Evolutionary conservation across 2,888 invertebrate species (phyloP), one percentile per base, ranked within the genome.

Genomic region (Argyra leucocephala): DNA sequence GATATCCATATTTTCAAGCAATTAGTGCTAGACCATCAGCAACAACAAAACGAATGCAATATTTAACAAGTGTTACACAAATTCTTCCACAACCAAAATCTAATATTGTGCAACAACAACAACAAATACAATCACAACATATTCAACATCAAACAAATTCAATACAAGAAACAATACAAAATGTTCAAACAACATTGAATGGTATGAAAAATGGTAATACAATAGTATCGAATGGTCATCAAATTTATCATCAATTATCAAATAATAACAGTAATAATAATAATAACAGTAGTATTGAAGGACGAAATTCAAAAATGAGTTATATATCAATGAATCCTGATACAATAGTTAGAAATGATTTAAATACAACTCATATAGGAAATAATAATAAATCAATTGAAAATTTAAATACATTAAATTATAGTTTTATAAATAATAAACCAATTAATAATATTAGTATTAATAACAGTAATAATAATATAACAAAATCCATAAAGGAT

Each of bases 1-100:
- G 91, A 84, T 90, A 83, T 71, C 77, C 80, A 0, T 80, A 79
- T 71, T 80, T 80, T 70, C 77, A 79, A 73, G 74, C 77, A 4
- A 65, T 77, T 7, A 79, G 78, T 61, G 48, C 48, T 61, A 74
- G 78, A 18, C 73, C 76, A 61, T 79, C 79, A 6, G 78, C 80
- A 21, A 26, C 21, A 61, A 61, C 21, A 26, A 24, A 9, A 26
- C 24, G 21, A 31, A 26, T 26, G 24, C 24, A 26, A 61, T 24
- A 61, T 24, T 31, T 48, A 18, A 48, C 48, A 48, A 48, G 48
- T 48, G 48, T 48, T 18, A 48, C 48, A 59, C 65, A 65, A 23
- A 65, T 64, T 18, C 10, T 63, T 58, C 65, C 64, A 62, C 64
- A 64, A 63, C 26, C 57, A 61, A 18, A 48, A 37, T 57, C 48